These are phyloP conservation scores for Tenrec ecaudatus DNA, from an alignment of 2,113 vertebrate species.

Conservation along the genomic window DNA sequence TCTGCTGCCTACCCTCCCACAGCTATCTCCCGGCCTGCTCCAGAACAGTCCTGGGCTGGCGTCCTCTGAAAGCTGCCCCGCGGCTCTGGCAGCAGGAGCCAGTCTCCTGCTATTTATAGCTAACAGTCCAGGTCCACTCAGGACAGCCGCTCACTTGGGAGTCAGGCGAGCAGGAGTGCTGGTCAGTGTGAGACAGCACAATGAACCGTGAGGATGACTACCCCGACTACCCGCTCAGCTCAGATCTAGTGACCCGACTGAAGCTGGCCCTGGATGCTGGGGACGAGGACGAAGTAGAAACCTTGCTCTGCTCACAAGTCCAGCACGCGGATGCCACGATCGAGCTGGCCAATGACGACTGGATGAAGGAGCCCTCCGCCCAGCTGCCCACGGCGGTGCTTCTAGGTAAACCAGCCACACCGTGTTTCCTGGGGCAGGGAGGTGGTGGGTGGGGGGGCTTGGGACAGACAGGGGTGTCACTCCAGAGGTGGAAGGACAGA, in stretches of 20 bases:
- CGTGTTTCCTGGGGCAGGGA: too few relatives aligned
- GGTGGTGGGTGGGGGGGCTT: too few relatives aligned
- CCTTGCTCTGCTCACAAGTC: constrained; percentile 71
- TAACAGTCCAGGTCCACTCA: fast-evolving
- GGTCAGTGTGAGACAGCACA: background rate
- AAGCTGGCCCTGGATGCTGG: constrained; percentile 74
- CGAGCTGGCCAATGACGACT: constrained; percentile 87
- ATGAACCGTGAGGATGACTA: constrained; percentile 53
- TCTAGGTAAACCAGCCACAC: constrained; percentile 78
- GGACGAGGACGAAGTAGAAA: constrained; percentile 57
- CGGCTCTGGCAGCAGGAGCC: background rate
- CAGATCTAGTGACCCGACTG: constrained; percentile 77
- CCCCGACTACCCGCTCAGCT: constrained; percentile 80
- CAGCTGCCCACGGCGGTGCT: constrained; percentile 82
- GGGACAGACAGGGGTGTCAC: too few relatives aligned
- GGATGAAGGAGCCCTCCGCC: constrained; percentile 85
- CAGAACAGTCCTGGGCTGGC: fast-evolving
- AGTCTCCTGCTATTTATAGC: constrained; percentile 50
- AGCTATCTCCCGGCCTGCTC: fast-evolving
- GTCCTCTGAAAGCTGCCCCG: fast-evolving
- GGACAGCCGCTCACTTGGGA: constrained; percentile 12
- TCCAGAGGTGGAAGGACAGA: too few relatives aligned
- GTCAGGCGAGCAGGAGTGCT: background rate
- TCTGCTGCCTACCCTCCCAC: fast-evolving
- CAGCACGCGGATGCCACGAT: constrained; percentile 79